Conservation (phyloP, 2,113 vertebrate genomes). For the Pachycephala philippinensis region DNA sequence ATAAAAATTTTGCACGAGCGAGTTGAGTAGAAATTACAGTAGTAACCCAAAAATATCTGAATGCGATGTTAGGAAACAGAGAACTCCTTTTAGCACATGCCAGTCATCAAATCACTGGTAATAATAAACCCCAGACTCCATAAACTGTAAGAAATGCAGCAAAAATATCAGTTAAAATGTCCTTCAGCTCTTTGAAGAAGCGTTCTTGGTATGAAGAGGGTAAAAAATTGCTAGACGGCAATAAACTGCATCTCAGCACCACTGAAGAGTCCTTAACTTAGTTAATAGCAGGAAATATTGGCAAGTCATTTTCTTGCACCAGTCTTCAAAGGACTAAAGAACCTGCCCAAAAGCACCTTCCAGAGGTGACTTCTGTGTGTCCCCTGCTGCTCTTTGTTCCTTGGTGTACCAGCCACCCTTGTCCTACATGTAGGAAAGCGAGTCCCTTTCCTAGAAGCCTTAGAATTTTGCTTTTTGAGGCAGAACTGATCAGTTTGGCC, state of each 20-base stretch:
- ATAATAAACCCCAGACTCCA: not conserved
- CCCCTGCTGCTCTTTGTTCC: not conserved
- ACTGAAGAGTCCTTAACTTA: not conserved
- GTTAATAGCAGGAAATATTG: not conserved
- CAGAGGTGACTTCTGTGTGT: not conserved
- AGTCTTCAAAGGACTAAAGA: not conserved
- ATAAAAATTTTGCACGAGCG: not conserved
- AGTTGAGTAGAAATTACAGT: not conserved
- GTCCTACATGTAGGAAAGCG: fast-evolving
- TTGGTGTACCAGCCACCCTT: not conserved
- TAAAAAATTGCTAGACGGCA: not conserved
- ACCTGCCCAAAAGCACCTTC: not conserved
- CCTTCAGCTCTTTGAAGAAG: not conserved
- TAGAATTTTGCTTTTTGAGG: not conserved
- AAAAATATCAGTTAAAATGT: not conserved
- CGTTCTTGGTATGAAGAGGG: not conserved
- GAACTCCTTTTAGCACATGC: not conserved
- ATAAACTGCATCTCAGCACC: not conserved
- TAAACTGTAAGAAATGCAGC: not conserved
- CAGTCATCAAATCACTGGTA: not conserved
- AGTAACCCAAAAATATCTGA: not conserved
- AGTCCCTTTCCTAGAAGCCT: not conserved
- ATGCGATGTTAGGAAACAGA: not conserved
- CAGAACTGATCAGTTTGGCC: not conserved
- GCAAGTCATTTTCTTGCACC: not conserved